phyloP scores from a whole-genome alignment of 1,140 invertebrate genomes.

The Idris sp. region DNA sequence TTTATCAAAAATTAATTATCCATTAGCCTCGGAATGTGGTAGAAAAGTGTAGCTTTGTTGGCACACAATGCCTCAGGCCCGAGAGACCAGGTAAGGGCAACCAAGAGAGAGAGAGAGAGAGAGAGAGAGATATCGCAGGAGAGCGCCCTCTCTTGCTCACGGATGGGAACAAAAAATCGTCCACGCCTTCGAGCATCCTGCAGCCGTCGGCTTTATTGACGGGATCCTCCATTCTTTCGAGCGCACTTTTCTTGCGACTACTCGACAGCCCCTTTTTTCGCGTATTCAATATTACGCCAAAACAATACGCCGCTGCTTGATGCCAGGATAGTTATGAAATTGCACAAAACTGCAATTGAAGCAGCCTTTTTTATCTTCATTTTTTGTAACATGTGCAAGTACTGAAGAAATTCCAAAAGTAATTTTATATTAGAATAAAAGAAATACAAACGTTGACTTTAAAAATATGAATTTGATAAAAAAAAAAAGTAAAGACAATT shows the following conservation, averaged over 20 bases:
- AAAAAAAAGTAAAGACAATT: no score
- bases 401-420: no score
- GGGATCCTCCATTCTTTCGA: conserved; percentile 57
- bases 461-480: no score
- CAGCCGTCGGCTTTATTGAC: conserved; percentile 54
- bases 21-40: conserved; percentile 71
- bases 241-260: conserved; percentile 56
- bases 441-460: no score
- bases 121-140: conserved; percentile 48
- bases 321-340: conserved; percentile 33
- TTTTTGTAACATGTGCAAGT: no score
- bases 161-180: conserved; percentile 70
- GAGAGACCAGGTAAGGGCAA: conserved; percentile 52
- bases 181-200: conserved; percentile 71
- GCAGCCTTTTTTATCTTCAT: neutral
- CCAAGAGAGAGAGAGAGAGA: conserved; percentile 17
- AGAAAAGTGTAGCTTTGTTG: conserved; percentile 76
- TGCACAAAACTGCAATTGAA: conserved; percentile 38
- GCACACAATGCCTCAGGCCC: conserved; percentile 65
- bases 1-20: conserved; percentile 78
- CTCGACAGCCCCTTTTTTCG: conserved; percentile 47
- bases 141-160: conserved; percentile 45
- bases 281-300: conserved; percentile 49
- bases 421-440: no score
- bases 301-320: conserved; percentile 33